Conservation (phyloP, 2,888 invertebrate genomes). For the Idaea biselata region DNA sequence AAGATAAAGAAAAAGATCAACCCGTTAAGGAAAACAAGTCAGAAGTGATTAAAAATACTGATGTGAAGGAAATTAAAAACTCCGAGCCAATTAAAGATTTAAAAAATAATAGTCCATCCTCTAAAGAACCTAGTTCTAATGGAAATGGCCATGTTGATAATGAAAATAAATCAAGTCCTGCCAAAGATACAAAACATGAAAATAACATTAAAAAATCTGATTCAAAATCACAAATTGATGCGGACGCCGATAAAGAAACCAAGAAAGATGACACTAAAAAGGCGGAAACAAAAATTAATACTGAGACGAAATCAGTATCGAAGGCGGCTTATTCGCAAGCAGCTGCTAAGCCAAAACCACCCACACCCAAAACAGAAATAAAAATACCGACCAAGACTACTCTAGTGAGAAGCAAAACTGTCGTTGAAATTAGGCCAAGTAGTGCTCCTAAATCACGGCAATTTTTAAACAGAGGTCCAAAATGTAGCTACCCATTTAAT, state of each 20-base stretch:
- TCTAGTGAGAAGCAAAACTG: conserved; percentile 67
- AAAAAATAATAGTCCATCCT: not conserved
- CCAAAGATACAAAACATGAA: conserved; percentile 9
- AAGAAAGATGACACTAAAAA: conserved; percentile 37
- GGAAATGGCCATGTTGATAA: not conserved
- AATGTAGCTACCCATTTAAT: conserved; percentile 76
- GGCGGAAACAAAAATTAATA: conserved; percentile 34
- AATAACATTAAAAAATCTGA: conserved; percentile 10
- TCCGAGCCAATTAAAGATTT: conserved; percentile 4
- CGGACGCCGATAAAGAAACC: conserved; percentile 39
- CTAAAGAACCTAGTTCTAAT: not conserved
- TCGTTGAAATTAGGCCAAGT: conserved; percentile 64
- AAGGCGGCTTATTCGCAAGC: conserved; percentile 76
- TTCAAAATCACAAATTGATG: conserved; percentile 10
- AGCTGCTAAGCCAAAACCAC: conserved; percentile 72
- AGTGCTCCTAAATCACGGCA: conserved; percentile 44
- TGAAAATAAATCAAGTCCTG: conserved; percentile 12
- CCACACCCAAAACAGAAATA: conserved; percentile 53
- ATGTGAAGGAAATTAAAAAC: conserved; percentile 40
- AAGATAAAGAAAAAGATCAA: conserved; percentile 11
- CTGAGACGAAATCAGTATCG: conserved; percentile 43
- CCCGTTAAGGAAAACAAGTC: conserved; percentile 21
- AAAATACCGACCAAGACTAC: conserved; percentile 52
- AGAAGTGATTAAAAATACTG: conserved; percentile 36
- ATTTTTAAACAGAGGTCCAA: conserved; percentile 57